Conservation (phyloP, 2,113 vertebrate species). For the Mus pahari region DNA sequence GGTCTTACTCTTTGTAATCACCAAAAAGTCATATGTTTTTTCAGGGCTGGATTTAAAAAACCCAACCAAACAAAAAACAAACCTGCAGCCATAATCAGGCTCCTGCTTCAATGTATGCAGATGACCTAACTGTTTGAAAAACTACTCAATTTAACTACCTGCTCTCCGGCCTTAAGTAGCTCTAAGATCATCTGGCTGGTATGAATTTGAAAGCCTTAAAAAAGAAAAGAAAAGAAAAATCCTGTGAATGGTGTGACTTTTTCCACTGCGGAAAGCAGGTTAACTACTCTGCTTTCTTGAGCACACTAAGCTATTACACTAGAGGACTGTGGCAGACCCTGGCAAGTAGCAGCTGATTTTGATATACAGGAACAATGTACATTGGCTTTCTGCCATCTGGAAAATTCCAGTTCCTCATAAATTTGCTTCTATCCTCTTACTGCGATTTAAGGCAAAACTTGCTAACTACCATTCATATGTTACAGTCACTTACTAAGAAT, state of each 20-base stretch:
- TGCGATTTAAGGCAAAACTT: conserved; percentile 46
- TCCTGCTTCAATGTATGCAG: conserved; percentile 25
- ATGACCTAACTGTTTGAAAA: conserved; percentile 51
- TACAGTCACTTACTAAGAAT: conserved; percentile 54
- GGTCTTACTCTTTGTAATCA: conserved; percentile 51
- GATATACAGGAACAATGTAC: conserved; percentile 66
- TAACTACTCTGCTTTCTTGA: conserved; percentile 53
- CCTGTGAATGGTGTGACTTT: background rate
- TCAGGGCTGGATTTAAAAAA: background rate
- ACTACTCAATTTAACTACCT: conserved; percentile 47
- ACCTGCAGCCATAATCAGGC: conserved; percentile 3
- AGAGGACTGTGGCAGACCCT: conserved; percentile 54
- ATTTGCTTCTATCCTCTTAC: conserved; percentile 6
- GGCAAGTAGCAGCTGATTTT: conserved; percentile 68
- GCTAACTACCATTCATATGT: conserved; percentile 16
- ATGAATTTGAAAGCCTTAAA: conserved; percentile 50
- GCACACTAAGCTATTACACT: conserved; percentile 23
- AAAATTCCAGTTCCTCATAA: conserved; percentile 68
- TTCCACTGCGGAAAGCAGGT: conserved; percentile 33
- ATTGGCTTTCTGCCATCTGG: conserved; percentile 65
- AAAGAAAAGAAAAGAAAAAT: conserved; percentile 64
- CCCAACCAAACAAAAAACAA: background rate
- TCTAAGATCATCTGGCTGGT: conserved; percentile 19
- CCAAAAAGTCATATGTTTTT: conserved; percentile 44
- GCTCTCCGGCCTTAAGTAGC: conserved; percentile 42